Conservation (phyloP, 2,113 vertebrate genomes). For the Plotosus lineatus region DNA sequence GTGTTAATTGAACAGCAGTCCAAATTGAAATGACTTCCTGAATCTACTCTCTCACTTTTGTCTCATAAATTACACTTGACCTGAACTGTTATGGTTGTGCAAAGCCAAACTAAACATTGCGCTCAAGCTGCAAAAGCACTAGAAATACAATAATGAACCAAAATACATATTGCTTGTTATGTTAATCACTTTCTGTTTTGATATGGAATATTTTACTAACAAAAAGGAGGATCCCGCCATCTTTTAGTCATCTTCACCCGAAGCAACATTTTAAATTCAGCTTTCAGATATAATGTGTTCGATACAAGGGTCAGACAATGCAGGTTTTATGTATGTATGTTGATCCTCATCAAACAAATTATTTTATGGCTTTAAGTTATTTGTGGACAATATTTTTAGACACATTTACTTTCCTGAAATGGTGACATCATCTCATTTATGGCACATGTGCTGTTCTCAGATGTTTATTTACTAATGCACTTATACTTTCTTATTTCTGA, state of each 20-base stretch:
- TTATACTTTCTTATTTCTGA: too few species aligned
- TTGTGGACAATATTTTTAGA: neutral
- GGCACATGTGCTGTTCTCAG: neutral
- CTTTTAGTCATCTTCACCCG: neutral
- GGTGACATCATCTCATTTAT: neutral
- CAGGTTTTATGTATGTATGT: neutral
- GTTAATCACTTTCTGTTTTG: neutral
- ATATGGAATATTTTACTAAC: neutral
- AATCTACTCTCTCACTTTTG: conserved; percentile 5
- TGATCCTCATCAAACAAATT: neutral
- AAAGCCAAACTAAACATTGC: neutral
- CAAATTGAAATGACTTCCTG: conserved; percentile 5
- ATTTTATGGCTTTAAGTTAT: neutral
- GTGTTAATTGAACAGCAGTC: conserved; percentile 2
- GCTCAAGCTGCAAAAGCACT: neutral
- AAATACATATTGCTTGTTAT: neutral
- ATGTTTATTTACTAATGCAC: neutral
- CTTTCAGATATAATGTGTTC: neutral
- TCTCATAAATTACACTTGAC: neutral
- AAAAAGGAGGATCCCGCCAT: neutral
- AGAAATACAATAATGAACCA: conserved; percentile 10
- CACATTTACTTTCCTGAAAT: neutral
- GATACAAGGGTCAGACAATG: neutral
- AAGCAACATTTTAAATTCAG: neutral
- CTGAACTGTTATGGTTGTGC: neutral